Evolutionary conservation across 2,113 vertebrate species (phyloP).

Genomic region (Bothrops jararaca): DNA sequence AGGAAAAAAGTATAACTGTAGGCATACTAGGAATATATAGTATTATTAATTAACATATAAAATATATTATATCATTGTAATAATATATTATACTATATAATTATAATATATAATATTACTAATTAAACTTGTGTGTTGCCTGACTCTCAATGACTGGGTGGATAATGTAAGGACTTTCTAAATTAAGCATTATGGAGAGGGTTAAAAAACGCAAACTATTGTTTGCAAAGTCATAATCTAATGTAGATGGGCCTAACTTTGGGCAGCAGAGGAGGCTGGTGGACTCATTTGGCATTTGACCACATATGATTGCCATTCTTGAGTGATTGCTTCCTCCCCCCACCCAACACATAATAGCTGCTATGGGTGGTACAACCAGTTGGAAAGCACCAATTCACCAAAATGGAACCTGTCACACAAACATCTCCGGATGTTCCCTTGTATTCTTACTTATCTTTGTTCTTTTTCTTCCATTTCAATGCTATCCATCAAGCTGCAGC

Average conservation of each 20-base stretch:
- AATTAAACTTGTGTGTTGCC: neutral
- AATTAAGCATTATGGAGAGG: neutral
- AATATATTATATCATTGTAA: neutral
- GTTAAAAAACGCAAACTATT: neutral
- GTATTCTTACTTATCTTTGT: neutral
- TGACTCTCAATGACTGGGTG: neutral
- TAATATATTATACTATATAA: too few relatives aligned
- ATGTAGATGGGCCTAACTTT: neutral
- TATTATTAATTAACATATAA: neutral
- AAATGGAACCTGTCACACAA: neutral
- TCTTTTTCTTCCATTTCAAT: neutral
- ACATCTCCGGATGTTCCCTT: neutral
- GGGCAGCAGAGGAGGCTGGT: neutral
- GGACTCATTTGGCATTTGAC: neutral
- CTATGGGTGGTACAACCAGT: neutral
- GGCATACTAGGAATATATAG: neutral
- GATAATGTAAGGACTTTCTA: neutral
- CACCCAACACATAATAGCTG: neutral
- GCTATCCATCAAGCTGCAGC: neutral
- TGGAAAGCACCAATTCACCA: neutral
- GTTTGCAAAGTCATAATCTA: neutral
- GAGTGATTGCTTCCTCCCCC: neutral
- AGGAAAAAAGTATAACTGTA: neutral
- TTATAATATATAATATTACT: too few relatives aligned
- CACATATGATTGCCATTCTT: neutral